A percentile compares a stretch with the other conserved stretches of the same genome.
phyloP scores from a whole-genome alignment of 1,140 invertebrate genomes.

The Gonioctena quinquepunctata region DNA sequence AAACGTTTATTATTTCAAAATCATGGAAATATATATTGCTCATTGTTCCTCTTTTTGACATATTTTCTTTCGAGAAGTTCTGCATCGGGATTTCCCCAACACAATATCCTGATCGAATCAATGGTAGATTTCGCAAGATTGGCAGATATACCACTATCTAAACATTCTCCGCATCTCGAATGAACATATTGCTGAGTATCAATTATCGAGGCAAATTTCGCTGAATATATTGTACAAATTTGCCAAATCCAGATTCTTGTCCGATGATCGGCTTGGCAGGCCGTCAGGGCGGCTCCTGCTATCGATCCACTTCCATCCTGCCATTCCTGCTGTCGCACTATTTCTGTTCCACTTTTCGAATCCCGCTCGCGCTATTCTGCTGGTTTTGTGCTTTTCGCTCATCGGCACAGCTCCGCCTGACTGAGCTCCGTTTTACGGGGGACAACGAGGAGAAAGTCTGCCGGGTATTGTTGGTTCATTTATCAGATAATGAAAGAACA shows the following conservation, averaged over 20 bases:
- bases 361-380: background rate
- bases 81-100: too few relatives aligned
- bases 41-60: too few relatives aligned
- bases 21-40: too few relatives aligned
- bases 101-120: too few relatives aligned
- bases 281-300: conserved; percentile 33
- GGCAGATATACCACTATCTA: too few relatives aligned
- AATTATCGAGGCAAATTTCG: background rate
- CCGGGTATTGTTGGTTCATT: too few relatives aligned
- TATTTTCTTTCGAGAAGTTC: too few relatives aligned
- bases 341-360: conserved; percentile 24
- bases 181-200: background rate
- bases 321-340: conserved; percentile 23
- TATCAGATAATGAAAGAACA: too few relatives aligned
- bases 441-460: too few relatives aligned
- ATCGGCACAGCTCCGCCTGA: conserved; percentile 9
- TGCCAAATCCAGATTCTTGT: background rate
- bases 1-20: too few relatives aligned
- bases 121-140: too few relatives aligned
- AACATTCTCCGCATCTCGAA: background rate
- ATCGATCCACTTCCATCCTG: conserved; percentile 24
- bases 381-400: conserved; percentile 1
- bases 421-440: background rate
- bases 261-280: conserved; percentile 12
- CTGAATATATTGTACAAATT: background rate